These are phyloP conservation scores for Syngnathoides biaculeatus DNA, from an alignment of 2,113 vertebrate species.

Conservation along the genomic window DNA sequence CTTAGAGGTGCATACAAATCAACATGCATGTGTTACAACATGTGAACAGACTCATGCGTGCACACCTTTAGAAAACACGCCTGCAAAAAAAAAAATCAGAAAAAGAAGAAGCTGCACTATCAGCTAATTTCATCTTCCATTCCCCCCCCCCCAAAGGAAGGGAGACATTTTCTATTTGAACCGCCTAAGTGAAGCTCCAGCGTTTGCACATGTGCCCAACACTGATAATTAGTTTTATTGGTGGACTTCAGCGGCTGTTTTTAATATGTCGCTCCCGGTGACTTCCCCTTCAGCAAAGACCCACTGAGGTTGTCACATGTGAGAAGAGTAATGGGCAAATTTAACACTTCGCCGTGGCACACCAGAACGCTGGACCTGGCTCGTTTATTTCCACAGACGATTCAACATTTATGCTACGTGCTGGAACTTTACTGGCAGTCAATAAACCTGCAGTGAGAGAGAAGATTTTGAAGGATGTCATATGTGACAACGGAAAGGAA, in stretches of 20 bases:
- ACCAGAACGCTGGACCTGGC: slow-evolving; percentile 64
- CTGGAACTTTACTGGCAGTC: slow-evolving; percentile 59
- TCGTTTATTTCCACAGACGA: slow-evolving; percentile 63
- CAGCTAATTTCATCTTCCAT: neutral
- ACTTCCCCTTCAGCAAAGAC: slow-evolving; percentile 47
- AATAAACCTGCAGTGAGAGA: slow-evolving; percentile 50
- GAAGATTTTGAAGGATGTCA: slow-evolving; percentile 40
- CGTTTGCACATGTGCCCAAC: slow-evolving; percentile 6
- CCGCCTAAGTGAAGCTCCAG: slow-evolving; percentile 5
- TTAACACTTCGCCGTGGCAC: slow-evolving; percentile 68
- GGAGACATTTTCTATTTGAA: neutral
- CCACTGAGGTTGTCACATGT: slow-evolving; percentile 44
- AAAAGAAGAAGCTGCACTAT: neutral
- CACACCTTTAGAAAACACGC: slow-evolving; percentile 2
- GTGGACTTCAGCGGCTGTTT: slow-evolving; percentile 37
- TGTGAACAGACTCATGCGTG: slow-evolving; percentile 13
- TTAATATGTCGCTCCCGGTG: slow-evolving; percentile 17
- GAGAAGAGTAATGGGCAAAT: slow-evolving; percentile 71
- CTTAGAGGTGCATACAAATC: slow-evolving; percentile 38
- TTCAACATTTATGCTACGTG: slow-evolving; percentile 50
- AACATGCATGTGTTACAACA: slow-evolving; percentile 42
- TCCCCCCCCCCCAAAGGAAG: too few species aligned
- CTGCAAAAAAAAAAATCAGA: neutral
- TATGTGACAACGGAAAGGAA: slow-evolving; percentile 37
- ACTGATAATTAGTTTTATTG: slow-evolving; percentile 24